Evolutionary conservation across 2,113 vertebrate species (phyloP), one percentile per base, ranked within the genome.

Genomic region (Ifrita kowaldi): DNA sequence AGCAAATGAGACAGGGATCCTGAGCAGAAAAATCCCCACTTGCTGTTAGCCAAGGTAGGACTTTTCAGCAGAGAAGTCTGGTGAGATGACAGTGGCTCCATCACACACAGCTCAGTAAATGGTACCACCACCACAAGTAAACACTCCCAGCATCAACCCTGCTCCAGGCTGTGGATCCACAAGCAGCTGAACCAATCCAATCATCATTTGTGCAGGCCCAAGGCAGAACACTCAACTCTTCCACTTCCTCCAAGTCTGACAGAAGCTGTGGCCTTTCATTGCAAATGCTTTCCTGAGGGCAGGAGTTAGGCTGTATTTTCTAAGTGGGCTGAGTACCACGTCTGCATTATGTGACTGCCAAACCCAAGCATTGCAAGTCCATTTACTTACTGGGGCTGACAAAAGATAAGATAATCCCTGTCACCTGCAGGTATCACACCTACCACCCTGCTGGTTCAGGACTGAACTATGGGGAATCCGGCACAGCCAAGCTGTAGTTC

Each of bases 181-280:
- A 39, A 30, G 33, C 52, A 82, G 67, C 35, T 44, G 39, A 76
- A 75, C 35, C 1, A 1, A 77, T 37, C 35, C 3, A 10, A 59
- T 12, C 1, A 59, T 7, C 0, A 59, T 23, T 10, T 3, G 2
- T 23, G 16, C 21, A 81, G 74, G 57, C 3, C 6, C 77, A 50
- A 62, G n/a, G n/a, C 35, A 11, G 55, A 75, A 71, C 26, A 63
- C 3, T 5, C 32, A 52, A 10, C 19, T 79, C 39, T 17, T 55
- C 39, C 44, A 60, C 10, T 32, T 87, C n/a, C 49, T 71, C 19
- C 23, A n/a, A 67, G 33, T 14, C 42, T 92, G 63, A 53, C 63
- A 84, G 68, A 62, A 84, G 53, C 49, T 70, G 30, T 1, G 11
- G 86, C 78, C 57, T 53, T 83, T 49, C 74, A 63, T 28, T 80